These are phyloP conservation scores for Acronicta alni DNA, from an alignment of 2,888 invertebrate species.

Conservation along the genomic window DNA sequence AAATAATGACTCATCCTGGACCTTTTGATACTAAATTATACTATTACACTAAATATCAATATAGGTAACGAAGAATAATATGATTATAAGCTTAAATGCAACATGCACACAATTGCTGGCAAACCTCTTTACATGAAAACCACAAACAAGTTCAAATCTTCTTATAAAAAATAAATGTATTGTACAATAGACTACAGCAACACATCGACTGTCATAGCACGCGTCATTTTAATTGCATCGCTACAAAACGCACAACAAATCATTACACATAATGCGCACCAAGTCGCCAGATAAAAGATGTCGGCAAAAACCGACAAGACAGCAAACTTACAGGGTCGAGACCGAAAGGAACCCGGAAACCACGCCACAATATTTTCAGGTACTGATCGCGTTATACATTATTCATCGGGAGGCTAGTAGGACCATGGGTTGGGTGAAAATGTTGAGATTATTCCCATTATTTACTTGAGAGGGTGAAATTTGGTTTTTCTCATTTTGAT, in stretches of 20 bases:
- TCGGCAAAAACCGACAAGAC: conserved; percentile 63
- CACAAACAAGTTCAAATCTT: conserved; percentile 13
- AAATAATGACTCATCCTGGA: too few relatives aligned
- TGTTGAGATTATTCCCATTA: background rate
- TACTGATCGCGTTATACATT: conserved; percentile 59
- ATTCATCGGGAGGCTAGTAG: conserved; percentile 43
- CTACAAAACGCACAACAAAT: conserved; percentile 50
- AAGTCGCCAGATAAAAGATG: conserved; percentile 62
- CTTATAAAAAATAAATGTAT: background rate
- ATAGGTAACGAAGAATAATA: too few relatives aligned
- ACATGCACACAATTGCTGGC: background rate
- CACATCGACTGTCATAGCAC: conserved; percentile 36
- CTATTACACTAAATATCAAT: too few relatives aligned
- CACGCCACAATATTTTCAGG: conserved; percentile 81
- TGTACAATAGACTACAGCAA: conserved; percentile 8
- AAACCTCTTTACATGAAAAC: conserved; percentile 14
- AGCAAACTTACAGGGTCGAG: conserved; percentile 64
- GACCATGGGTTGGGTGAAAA: conserved; percentile 41
- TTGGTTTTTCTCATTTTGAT: too few relatives aligned
- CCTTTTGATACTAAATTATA: too few relatives aligned
- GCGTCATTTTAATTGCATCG: conserved; percentile 40
- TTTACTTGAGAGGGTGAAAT: too few relatives aligned
- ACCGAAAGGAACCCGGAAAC: conserved; percentile 75
- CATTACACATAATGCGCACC: conserved; percentile 63
- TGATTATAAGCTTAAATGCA: background rate